phyloP scores from a whole-genome alignment of 2,797 vertebrate species.

The Clamator glandarius region DNA sequence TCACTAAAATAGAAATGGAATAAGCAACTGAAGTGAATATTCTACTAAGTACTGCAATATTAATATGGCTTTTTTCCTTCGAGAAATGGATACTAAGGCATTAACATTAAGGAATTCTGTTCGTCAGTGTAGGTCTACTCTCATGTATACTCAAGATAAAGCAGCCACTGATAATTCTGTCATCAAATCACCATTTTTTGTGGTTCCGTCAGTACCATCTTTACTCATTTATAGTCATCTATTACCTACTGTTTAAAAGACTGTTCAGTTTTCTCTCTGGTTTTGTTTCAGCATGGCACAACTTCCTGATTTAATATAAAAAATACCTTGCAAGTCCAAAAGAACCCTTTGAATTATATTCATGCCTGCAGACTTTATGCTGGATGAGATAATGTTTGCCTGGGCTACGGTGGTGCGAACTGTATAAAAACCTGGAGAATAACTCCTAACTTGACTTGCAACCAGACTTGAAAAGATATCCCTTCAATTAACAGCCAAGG shows the following conservation, averaged over 20 bases:
- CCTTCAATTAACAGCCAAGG: not conserved
- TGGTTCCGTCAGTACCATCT: not conserved
- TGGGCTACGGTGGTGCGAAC: not conserved
- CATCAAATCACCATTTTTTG: not conserved
- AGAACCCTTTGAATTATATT: not conserved
- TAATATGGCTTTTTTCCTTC: not conserved
- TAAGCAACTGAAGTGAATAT: not conserved
- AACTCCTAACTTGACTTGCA: not conserved
- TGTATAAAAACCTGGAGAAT: not conserved
- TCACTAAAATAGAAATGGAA: slow-evolving; percentile 2
- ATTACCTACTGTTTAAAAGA: not conserved
- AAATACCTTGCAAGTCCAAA: not conserved
- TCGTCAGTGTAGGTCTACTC: not conserved
- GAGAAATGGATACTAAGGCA: too few species aligned
- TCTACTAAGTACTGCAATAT: not conserved
- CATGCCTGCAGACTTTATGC: not conserved
- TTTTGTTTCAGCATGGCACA: not conserved
- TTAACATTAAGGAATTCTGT: not conserved
- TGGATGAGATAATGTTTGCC: not conserved
- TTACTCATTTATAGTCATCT: not conserved
- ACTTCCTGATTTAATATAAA: not conserved
- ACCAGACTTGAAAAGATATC: not conserved
- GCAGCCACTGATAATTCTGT: not conserved
- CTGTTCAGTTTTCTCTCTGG: not conserved
- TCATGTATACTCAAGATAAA: not conserved